Evolutionary conservation across 2,888 invertebrate genomes (phyloP), one percentile per base, ranked within the genome.

Genomic region (Biston stratarius): DNA sequence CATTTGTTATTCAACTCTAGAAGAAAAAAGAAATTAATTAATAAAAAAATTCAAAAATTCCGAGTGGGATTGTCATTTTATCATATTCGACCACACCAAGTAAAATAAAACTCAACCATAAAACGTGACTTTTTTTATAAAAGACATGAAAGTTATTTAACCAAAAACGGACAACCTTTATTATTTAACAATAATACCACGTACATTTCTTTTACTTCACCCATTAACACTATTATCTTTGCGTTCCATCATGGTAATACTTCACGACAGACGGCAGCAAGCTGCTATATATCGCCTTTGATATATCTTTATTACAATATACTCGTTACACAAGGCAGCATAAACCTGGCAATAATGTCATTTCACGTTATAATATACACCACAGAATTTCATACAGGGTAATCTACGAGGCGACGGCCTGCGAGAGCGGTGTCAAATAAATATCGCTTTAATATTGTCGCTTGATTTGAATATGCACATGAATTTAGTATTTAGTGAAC

Each of bases 371-470:
- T 82, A 85, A 84, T 86, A 83, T 83, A 83, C 78, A 82, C 82
- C 82, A 72, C 83, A 83, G 79, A 81, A 82, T 84, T 83, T 84
- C 84, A 84, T 87, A 85, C 84, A 79, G 81, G 80, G 80, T 76
- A 82, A 84, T 82, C 79, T 80, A 78, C 77, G 77, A 77, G 76
- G 76, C 79, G 80, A 77, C 79, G 79, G 79, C 76, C 61, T 60
- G 75, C 75, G 77, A 73, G 77, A 76, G 78, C 78, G 79, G 80
- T 72, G 81, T 83, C 83, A 82, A 83, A 85, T 86, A 84, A 85
- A 83, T 87, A 84, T 83, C 74, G 70, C 77, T 64, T 65, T 73
- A 69, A 73, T 69, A 71, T 69, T 42, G 59, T 49, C 40, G 38
- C 63, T 47, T 64, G 67, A 64, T 72, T 69, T 69, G 69, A 70